Base-by-base conservation (phyloP, 2,113 vertebrate species). In the Cryptomyrus ogoouensis region DNA sequence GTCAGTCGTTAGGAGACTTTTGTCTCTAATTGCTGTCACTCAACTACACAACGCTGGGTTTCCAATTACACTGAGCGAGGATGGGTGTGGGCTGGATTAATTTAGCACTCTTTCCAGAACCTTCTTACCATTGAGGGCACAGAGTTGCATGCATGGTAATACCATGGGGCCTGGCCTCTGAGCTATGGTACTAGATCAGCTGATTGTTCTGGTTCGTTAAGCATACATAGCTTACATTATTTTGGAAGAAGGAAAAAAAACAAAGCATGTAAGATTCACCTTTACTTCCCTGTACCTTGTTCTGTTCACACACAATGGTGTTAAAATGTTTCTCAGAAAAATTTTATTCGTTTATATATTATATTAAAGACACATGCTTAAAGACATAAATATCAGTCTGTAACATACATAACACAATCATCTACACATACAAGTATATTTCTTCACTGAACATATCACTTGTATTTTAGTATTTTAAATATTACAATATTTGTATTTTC, bases 11-110 rank as follows among this genome's bases (percentile, higher is more conserved):
- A 90, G 31, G 89, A 10, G 50, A 35, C 49, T 47, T 44, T 44
- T 50, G 19, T 49, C 50, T 21, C 84, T 87, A 90, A 90, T 87
- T 90, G 89, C 58, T 52, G 89, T 90, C 89, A 90, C 83, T 87
- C 83, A 90, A 74, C 17, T 31, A 31, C 83, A 39, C 56, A 21
- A 83, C 89, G 21, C 56, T 27, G 31, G 58, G 83, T 47, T 84
- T 90, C 83, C 84, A 90, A 90, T 90, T 74, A 90, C 58, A 44
- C 44, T 8, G 83, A 74, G 42, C 15, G 17, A 35, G 56, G 89
- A 35, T 70, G 84, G 88, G n/a, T 89, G 44, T 21, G 46, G 44
- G 89, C 46, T 62, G 27, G 83, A 74, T 58, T 87, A 83, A 90
- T 74, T 70, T 74, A 90, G 83, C 56, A 35, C 53, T 66, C 83